These are phyloP conservation scores for Cliona cf. orientalis DNA, from an alignment of 37 sponge, comb jelly and placozoan genomes.

Conservation along the genomic window DNA sequence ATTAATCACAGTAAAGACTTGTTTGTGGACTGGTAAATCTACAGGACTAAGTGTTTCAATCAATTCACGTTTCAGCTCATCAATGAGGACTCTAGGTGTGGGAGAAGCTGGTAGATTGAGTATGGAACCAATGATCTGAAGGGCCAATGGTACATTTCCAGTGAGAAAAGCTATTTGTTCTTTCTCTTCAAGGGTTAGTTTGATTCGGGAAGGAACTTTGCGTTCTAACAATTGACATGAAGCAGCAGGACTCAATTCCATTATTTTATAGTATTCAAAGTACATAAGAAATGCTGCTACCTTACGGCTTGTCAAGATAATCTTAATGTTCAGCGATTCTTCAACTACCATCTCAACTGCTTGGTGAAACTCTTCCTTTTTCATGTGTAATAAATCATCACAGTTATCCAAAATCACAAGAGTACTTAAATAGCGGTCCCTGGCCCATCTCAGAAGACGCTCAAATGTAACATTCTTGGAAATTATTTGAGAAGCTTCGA, in stretches of 20 bases:
- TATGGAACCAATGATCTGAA: conserved; percentile 32
- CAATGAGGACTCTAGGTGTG: not conserved
- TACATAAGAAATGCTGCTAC: not conserved
- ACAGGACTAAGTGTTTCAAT: conserved; percentile 24
- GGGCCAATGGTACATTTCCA: conserved; percentile 50
- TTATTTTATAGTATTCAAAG: not conserved
- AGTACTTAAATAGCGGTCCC: not conserved
- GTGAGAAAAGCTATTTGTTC: conserved; percentile 23
- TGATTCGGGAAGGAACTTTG: not conserved
- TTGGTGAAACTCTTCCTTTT: not conserved
- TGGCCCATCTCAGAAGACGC: not conserved
- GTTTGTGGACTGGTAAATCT: not conserved
- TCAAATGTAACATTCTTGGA: not conserved
- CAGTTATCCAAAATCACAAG: conserved; percentile 20
- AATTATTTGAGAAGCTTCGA: not conserved
- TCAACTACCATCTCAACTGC: conserved; percentile 4
- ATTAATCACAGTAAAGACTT: conserved; percentile 15
- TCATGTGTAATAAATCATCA: conserved; percentile 6
- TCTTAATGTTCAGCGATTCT: not conserved
- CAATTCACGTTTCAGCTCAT: not conserved
- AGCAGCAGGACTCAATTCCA: not conserved
- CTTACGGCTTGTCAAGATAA: conserved; percentile 18
- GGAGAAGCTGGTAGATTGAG: conserved; percentile 1
- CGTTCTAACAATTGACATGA: conserved; percentile 1
- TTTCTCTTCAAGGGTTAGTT: not conserved